phyloP scores from a whole-genome alignment of 1,140 invertebrate genomes.

The Phortica variegata region DNA sequence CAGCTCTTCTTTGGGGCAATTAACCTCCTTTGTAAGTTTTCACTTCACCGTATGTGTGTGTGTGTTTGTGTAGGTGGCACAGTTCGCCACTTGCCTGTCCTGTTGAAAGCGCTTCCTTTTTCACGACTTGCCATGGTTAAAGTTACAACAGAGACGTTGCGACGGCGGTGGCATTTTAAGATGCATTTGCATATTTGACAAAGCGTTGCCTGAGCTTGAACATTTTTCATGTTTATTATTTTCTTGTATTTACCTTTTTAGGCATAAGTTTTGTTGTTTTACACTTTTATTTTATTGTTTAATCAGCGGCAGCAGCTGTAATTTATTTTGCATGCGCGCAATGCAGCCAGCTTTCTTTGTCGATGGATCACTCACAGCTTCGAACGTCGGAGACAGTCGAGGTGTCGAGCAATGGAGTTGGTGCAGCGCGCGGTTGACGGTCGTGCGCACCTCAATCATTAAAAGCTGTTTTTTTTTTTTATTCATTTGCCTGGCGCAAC shows the following conservation, averaged over 20 bases:
- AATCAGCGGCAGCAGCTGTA: constrained; percentile 35
- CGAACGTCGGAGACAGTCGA: neutral
- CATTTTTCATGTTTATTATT: constrained; percentile 25
- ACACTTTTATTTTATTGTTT: constrained; percentile 22
- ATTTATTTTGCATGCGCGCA: constrained; percentile 30
- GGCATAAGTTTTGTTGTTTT: constrained; percentile 21
- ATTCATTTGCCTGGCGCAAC: neutral
- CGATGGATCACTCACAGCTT: constrained; percentile 16
- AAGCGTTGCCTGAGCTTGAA: constrained; percentile 25
- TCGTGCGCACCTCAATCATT: too few species aligned
- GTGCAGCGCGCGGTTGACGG: too few species aligned
- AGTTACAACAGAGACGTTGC: constrained; percentile 38
- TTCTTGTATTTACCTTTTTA: constrained; percentile 45
- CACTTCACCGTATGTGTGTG: neutral
- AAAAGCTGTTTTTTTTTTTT: too few species aligned
- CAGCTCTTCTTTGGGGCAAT: constrained; percentile 39
- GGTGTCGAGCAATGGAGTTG: neutral
- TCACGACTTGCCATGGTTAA: constrained; percentile 33
- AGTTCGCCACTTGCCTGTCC: constrained; percentile 25
- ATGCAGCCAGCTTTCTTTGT: constrained; percentile 43
- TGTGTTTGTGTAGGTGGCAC: constrained; percentile 16
- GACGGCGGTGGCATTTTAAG: too few species aligned
- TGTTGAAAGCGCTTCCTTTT: constrained; percentile 36
- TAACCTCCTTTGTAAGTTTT: constrained; percentile 21
- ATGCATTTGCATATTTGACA: constrained; percentile 51